Percentiles rank a stretch among this genome's conserved stretches.
Evolutionary conservation across 2,797 vertebrate species (phyloP).

Genomic region (Hafferia zeledoni): DNA sequence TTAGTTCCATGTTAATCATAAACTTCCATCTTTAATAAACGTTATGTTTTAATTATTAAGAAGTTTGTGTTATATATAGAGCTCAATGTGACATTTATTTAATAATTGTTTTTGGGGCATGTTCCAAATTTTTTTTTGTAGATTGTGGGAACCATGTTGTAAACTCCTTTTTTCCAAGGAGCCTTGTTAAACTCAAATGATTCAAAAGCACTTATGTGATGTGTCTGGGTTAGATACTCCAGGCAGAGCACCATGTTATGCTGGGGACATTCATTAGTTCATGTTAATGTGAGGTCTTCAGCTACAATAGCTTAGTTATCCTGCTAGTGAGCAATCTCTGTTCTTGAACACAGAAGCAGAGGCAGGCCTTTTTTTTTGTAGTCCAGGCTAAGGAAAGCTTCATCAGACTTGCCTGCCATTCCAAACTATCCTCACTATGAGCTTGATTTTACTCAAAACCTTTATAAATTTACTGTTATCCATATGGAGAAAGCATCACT

Average conservation of each 20-base stretch:
- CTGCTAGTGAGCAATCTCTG: not conserved
- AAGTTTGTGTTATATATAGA: not conserved
- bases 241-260: not conserved
- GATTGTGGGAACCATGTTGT: conserved; percentile 6
- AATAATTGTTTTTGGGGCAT: not conserved
- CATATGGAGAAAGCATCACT: not conserved
- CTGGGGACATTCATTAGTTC: not conserved
- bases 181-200: conserved; percentile 5
- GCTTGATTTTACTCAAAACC: not conserved
- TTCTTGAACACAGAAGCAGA: not conserved
- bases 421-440: not conserved
- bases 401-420: not conserved
- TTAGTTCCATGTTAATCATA: not conserved
- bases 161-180: conserved; percentile 4
- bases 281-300: not conserved
- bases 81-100: not conserved
- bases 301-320: not conserved
- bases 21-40: not conserved
- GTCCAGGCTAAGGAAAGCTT: not conserved
- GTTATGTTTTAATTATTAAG: not conserved
- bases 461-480: not conserved
- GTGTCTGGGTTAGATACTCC: not conserved
- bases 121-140: conserved; percentile 32
- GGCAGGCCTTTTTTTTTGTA: not conserved
- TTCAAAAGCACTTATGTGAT: not conserved